Percentiles rank a stretch among this genome's conserved stretches.
Conservation (phyloP, 2,888 invertebrate genomes). For the Nematopogon swammerdamellus region DNA sequence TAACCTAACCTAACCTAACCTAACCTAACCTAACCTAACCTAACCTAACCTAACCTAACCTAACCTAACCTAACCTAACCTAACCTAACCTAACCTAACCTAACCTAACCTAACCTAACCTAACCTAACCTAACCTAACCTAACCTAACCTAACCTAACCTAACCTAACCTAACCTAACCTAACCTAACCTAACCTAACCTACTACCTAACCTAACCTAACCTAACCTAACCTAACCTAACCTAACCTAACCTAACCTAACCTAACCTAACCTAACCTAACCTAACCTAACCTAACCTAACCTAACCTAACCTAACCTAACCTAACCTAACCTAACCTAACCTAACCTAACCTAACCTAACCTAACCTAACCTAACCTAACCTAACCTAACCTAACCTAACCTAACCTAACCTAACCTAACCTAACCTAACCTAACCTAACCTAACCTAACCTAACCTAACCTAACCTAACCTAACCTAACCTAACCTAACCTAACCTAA, state of each 20-base stretch:
- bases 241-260: slow-evolving; percentile 4
- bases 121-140: slow-evolving; percentile 7
- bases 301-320: slow-evolving; percentile 4
- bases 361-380: slow-evolving; percentile 4
- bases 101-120: slow-evolving; percentile 7
- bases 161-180: slow-evolving; percentile 9
- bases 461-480: slow-evolving; percentile 7
- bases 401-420: slow-evolving; percentile 7
- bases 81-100: slow-evolving; percentile 7
- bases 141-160: slow-evolving; percentile 7
- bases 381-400: slow-evolving; percentile 5
- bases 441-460: slow-evolving; percentile 7
- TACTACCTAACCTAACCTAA: slow-evolving; percentile 4
- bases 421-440: slow-evolving; percentile 7
- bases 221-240: slow-evolving; percentile 4
- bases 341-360: slow-evolving; percentile 4
- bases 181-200: slow-evolving; percentile 9
- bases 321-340: slow-evolving; percentile 4
- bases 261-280: slow-evolving; percentile 4
- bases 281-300: slow-evolving; percentile 4
- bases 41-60: slow-evolving; percentile 7
- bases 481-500: slow-evolving; percentile 8
- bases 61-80: slow-evolving; percentile 7
- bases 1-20: slow-evolving; percentile 7
- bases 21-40: slow-evolving; percentile 7